These are phyloP conservation scores for Papilio polytes DNA, from an alignment of 1,140 invertebrate genomes.

Conservation along the genomic window DNA sequence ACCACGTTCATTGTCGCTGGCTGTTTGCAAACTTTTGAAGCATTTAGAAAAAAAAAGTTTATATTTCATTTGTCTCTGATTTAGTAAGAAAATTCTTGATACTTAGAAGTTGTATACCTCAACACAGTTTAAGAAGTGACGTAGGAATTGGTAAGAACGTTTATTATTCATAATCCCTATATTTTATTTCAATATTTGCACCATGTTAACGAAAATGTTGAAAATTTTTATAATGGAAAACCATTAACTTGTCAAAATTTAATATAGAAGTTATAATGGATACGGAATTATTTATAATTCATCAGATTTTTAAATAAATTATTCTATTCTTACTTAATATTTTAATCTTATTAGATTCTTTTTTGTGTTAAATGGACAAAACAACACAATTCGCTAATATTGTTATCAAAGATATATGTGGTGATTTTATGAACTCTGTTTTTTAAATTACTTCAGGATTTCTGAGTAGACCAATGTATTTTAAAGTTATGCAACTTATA, in stretches of 20 bases:
- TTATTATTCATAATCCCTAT: not conserved
- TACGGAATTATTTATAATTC: not conserved
- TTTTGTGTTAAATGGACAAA: not conserved
- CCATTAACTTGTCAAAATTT: not conserved
- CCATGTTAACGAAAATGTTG: not conserved
- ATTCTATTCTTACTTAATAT: not conserved
- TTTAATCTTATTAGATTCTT: not conserved
- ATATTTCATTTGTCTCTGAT: conserved; percentile 37
- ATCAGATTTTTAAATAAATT: not conserved
- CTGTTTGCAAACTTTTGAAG: conserved; percentile 42
- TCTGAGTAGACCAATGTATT: not conserved
- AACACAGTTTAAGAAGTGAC: not conserved
- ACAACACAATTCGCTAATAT: too few species aligned
- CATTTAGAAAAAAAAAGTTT: conserved; percentile 46
- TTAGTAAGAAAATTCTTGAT: not conserved
- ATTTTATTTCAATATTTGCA: not conserved
- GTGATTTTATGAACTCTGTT: too few species aligned
- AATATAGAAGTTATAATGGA: not conserved
- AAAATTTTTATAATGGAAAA: not conserved
- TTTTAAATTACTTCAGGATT: too few species aligned
- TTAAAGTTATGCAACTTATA: not conserved
- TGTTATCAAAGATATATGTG: too few species aligned
- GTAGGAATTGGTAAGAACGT: too few species aligned
- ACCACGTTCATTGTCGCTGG: conserved; percentile 65
- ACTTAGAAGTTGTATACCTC: not conserved